Conservation (phyloP, 2,113 vertebrate genomes). For the Oxyruncus cristatus region DNA sequence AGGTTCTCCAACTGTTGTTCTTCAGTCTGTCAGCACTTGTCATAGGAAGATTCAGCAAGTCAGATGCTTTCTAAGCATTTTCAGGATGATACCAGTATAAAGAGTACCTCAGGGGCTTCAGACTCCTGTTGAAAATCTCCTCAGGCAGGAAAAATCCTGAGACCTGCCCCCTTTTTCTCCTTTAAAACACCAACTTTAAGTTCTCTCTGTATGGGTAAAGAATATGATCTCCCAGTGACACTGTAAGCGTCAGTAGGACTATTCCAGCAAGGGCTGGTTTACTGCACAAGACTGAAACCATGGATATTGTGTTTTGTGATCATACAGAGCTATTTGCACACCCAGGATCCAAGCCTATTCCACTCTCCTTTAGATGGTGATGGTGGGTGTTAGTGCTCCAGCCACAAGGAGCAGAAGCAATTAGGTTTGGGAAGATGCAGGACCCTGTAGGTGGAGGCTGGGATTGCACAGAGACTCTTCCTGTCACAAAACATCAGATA, state of each 20-base stretch:
- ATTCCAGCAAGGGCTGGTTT: not conserved
- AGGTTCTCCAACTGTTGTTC: not conserved
- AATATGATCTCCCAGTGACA: not conserved
- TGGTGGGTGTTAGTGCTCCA: not conserved
- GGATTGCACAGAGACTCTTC: not conserved
- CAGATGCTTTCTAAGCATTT: not conserved
- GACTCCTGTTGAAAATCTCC: not conserved
- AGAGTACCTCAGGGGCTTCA: not conserved
- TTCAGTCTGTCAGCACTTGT: not conserved
- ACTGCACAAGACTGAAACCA: not conserved
- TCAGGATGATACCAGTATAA: not conserved
- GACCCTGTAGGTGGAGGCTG: not conserved
- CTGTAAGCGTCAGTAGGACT: not conserved
- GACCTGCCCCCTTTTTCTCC: not conserved
- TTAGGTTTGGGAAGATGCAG: not conserved
- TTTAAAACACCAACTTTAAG: not conserved
- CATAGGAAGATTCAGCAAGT: not conserved
- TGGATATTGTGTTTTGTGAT: rapidly evolving
- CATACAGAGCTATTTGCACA: not conserved
- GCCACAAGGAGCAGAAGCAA: not conserved
- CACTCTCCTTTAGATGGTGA: not conserved
- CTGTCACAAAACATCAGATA: not conserved
- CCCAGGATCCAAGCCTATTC: not conserved
- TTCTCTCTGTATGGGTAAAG: not conserved
- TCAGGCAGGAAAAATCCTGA: not conserved